Percentiles rank a stretch among this genome's conserved stretches.
Conservation (phyloP, 2,888 invertebrate genomes). For the Nomada ruficornis region DNA sequence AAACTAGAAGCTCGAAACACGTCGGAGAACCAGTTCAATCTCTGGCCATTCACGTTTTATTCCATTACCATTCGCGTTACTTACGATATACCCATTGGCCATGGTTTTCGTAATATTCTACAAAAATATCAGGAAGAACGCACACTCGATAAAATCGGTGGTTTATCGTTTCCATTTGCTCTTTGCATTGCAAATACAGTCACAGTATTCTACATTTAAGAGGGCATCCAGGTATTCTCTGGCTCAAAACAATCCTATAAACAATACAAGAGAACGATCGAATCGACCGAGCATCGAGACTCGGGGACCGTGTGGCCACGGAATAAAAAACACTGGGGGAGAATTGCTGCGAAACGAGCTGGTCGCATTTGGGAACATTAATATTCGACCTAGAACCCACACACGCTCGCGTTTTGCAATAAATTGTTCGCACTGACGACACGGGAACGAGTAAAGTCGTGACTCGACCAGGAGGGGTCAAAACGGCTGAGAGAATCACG, state of each 20-base stretch:
- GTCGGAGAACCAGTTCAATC: too few relatives aligned
- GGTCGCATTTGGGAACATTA: slow-evolving; percentile 18
- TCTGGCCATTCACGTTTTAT: not conserved
- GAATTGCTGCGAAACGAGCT: not conserved
- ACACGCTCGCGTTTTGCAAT: not conserved
- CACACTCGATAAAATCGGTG: slow-evolving; percentile 19
- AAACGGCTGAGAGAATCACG: slow-evolving; percentile 53
- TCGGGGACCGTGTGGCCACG: too few relatives aligned
- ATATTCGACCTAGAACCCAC: slow-evolving; percentile 25
- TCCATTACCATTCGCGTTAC: not conserved
- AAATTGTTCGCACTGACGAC: slow-evolving; percentile 15
- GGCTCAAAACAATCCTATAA: slow-evolving; percentile 24
- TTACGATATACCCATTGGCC: too few relatives aligned
- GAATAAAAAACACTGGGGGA: not conserved
- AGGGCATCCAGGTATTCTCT: not conserved
- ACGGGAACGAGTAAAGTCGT: not conserved
- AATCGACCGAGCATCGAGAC: slow-evolving; percentile 7
- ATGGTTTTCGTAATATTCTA: not conserved
- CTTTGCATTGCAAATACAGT: slow-evolving; percentile 1
- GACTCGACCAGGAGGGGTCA: not conserved
- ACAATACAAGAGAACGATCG: slow-evolving; percentile 24
- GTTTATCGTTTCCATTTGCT: not conserved
- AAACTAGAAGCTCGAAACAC: not conserved
- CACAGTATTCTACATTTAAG: slow-evolving; percentile 11
- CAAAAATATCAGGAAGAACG: not conserved